phyloP scores from a whole-genome alignment of 2,797 vertebrate genomes.

The Hapalemur alaotrensis region DNA sequence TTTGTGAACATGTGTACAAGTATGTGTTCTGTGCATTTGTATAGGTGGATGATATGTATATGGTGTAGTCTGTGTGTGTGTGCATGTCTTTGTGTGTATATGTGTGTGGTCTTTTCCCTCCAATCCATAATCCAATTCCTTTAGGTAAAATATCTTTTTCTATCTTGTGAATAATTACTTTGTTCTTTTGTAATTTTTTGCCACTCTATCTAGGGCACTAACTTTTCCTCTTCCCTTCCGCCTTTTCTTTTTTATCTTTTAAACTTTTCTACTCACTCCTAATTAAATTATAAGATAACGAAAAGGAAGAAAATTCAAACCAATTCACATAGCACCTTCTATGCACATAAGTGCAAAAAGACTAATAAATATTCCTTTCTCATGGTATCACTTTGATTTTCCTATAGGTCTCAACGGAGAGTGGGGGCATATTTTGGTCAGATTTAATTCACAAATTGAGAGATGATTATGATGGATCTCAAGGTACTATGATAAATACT shows the following conservation, averaged over 20 bases:
- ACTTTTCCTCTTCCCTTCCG: not conserved
- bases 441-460: not conserved
- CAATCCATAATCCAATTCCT: not conserved
- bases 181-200: not conserved
- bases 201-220: not conserved
- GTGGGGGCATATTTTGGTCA: not conserved
- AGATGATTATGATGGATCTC: not conserved
- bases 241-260: not conserved
- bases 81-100: not conserved
- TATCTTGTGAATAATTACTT: not conserved
- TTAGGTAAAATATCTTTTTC: not conserved
- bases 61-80: rapidly evolving
- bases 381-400: not conserved
- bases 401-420: not conserved
- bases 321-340: not conserved
- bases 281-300: constrained; percentile 22
- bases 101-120: not conserved
- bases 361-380: not conserved
- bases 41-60: no score
- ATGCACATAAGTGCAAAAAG: not conserved
- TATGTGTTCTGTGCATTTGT: not conserved
- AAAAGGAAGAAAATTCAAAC: not conserved
- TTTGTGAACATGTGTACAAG: not conserved
- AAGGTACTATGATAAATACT: not conserved
- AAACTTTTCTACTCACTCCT: constrained; percentile 29